Percentiles rank a stretch among this genome's conserved stretches.
Conservation (phyloP, 2,888 invertebrate species). For the Phalangium opilio region DNA sequence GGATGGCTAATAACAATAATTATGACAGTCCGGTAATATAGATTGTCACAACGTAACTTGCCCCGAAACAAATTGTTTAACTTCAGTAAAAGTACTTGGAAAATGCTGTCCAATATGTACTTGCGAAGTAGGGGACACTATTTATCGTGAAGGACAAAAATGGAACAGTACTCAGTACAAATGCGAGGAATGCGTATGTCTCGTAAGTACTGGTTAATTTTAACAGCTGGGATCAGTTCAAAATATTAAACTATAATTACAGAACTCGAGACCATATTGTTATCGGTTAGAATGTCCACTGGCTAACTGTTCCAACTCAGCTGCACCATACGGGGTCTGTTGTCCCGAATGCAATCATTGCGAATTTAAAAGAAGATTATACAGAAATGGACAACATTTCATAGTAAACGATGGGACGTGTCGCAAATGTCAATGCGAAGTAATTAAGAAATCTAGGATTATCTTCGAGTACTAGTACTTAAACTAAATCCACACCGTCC, state of each 20-base stretch:
- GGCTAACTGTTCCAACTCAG: conserved; percentile 8
- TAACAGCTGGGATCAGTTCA: too few species aligned
- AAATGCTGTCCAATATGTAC: too few species aligned
- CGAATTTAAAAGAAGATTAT: conserved; percentile 12
- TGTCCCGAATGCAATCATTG: conserved; percentile 15
- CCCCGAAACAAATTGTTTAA: too few species aligned
- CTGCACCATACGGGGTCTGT: conserved; percentile 14
- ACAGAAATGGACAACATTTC: conserved; percentile 15
- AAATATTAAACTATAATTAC: too few species aligned
- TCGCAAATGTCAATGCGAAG: conserved; percentile 13
- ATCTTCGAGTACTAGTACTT: neutral
- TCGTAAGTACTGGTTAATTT: conserved; percentile 8
- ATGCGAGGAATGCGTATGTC: conserved; percentile 11
- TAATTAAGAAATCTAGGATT: conserved; percentile 1
- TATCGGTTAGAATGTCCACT: conserved; percentile 4
- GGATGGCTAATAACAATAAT: too few species aligned
- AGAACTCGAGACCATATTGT: conserved; percentile 8
- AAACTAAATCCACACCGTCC: too few species aligned
- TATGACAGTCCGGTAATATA: too few species aligned
- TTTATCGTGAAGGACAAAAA: conserved; percentile 10
- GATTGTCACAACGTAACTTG: too few species aligned
- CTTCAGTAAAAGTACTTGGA: too few species aligned
- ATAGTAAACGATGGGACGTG: conserved; percentile 13
- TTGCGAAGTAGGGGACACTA: conserved; percentile 6
- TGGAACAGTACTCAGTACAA: conserved; percentile 9